Evolutionary conservation across 2,888 invertebrate species (phyloP).

Genomic region (Ophion obscuratus): DNA sequence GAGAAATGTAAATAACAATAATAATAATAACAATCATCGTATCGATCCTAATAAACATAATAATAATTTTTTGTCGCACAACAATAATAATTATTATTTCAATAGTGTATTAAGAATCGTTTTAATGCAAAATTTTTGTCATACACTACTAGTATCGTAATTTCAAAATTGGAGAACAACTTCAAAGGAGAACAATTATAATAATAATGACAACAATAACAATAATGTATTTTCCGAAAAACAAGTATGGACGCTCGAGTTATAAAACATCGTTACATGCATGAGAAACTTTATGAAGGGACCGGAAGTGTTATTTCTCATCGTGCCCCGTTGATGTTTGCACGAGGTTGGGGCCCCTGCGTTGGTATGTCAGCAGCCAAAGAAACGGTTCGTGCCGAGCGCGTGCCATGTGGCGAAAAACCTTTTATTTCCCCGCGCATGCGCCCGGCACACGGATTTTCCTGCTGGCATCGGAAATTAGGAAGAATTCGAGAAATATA

Average conservation of each 20-base stretch:
- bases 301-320: constrained; percentile 53
- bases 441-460: constrained; percentile 69
- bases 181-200: too few relatives aligned
- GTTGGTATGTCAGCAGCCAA: constrained; percentile 28
- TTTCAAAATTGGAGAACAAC: too few relatives aligned
- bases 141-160: too few relatives aligned
- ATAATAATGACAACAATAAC: too few relatives aligned
- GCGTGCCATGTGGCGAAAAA: constrained; percentile 78
- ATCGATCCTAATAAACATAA: too few relatives aligned
- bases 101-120: background rate
- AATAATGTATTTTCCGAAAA: background rate
- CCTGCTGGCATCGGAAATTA: constrained; percentile 70
- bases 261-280: constrained; percentile 26
- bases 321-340: constrained; percentile 42
- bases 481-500: constrained; percentile 70
- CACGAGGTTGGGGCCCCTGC: constrained; percentile 22
- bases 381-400: constrained; percentile 57
- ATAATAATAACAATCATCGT: too few relatives aligned
- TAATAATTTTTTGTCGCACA: too few relatives aligned
- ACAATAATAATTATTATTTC: too few relatives aligned
- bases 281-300: constrained; percentile 47
- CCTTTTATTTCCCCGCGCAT: constrained; percentile 24
- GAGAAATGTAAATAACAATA: too few relatives aligned
- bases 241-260: constrained; percentile 5
- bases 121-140: too few relatives aligned